Base-by-base conservation (phyloP, 2,888 invertebrate species). In the Agrotis puta region DNA sequence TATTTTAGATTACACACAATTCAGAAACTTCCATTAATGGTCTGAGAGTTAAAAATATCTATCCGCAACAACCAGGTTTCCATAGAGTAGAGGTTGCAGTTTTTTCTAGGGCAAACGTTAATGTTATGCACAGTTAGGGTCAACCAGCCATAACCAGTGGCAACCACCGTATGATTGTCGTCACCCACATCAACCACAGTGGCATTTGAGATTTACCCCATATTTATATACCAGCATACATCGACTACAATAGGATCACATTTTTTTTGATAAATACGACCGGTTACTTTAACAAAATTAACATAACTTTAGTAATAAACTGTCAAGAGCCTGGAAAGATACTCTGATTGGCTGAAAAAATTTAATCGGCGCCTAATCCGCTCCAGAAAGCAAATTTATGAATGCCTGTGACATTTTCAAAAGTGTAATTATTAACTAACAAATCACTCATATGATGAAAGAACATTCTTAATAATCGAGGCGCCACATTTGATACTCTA, bases 91-190 rank as follows among this genome's bases (percentile, higher is more conserved):
- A 51, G 50, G 33, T 39, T 58, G 51, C 24, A 51, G 68, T 18
- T 57, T 14, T 67, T 76, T 76, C 50, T 76, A 20, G 76, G 77
- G 20, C 62, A 69, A 74, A 33, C 58, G 39, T 13, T 27, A 39
- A 47, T 20, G 64, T 68, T 51, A 53, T 57, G 59, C 47, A 80
- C 75, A 80, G 81, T 77, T 77, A 81, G 59, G 27, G 65, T 59
- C 65, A 76, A 73, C 71, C 18, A 58, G 53, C 70, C 79, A 65
- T 65, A 45, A 22, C 71, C 24, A 74, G 43, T 39, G 24, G 43
- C 47, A 68, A 74, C 50, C 62, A 61, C 77, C 68, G 75, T 77
- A 56, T 74, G 59, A 80, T 64, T 50, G 51, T 22, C 68, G 24
- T 74, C 74, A 79, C 50, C 59, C 59, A 64, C 27, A 56, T 54